Conservation (phyloP, 2,113 vertebrate species). For the Psilopsiagon aymara region DNA sequence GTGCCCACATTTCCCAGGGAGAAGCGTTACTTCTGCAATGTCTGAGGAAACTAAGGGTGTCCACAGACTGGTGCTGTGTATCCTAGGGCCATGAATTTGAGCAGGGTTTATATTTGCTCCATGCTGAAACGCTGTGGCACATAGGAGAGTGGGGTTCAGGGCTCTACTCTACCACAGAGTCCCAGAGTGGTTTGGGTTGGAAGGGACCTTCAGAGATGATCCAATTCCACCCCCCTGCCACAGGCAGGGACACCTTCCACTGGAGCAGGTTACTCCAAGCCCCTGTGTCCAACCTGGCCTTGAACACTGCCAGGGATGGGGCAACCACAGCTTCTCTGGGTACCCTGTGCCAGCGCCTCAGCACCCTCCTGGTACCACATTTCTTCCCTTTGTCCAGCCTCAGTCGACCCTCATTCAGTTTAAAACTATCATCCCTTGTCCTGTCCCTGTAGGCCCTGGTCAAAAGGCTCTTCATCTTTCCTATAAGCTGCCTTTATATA, state of each 20-base stretch:
- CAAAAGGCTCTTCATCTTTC: neutral
- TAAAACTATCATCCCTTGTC: neutral
- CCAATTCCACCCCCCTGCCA: neutral
- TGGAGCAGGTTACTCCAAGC: neutral
- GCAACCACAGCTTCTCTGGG: neutral
- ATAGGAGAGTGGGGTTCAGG: neutral
- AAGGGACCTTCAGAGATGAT: neutral
- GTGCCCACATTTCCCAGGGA: neutral
- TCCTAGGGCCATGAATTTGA: neutral
- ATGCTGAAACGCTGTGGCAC: neutral
- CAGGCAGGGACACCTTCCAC: neutral
- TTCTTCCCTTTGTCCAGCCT: neutral
- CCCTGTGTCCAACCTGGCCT: neutral
- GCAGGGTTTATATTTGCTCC: neutral
- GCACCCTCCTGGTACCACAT: neutral
- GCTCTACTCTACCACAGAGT: neutral
- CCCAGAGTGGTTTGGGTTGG: neutral
- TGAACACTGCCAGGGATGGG: neutral
- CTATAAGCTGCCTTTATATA: rapidly evolving
- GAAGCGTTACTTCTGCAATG: neutral
- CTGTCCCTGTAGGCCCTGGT: neutral
- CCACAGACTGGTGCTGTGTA: neutral
- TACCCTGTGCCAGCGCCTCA: no score
- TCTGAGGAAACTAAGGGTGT: neutral
- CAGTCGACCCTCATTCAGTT: neutral